Evolutionary conservation across 2,113 vertebrate genomes (phyloP).

Genomic region (Perccottus glenii): DNA sequence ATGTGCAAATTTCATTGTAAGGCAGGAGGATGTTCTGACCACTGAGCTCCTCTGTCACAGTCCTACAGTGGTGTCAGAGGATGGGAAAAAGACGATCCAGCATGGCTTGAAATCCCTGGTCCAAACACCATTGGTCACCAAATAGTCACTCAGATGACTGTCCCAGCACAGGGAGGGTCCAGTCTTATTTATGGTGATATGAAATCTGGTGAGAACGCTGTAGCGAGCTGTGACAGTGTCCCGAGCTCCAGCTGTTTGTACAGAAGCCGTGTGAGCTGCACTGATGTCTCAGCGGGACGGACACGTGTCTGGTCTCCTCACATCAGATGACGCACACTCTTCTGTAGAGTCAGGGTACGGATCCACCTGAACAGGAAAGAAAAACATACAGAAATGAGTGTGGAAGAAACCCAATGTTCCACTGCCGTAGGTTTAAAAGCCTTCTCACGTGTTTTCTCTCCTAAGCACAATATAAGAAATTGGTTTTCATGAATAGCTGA

Average conservation of each 20-base stretch:
- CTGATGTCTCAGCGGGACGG: constrained; percentile 87
- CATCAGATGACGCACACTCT: constrained; percentile 54
- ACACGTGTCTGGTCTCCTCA: constrained; percentile 83
- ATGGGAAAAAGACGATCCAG: constrained; percentile 26
- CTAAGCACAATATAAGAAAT: background rate
- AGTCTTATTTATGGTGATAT: constrained; percentile 20
- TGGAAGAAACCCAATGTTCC: background rate
- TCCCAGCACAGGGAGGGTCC: constrained; percentile 8
- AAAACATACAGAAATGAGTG: background rate
- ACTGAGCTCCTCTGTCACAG: constrained; percentile 12
- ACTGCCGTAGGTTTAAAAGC: too few species aligned
- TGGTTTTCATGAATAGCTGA: too few species aligned
- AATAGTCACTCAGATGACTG: constrained; percentile 34
- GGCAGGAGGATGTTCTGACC: constrained; percentile 44
- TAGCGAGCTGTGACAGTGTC: constrained; percentile 12
- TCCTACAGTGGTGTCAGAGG: constrained; percentile 25
- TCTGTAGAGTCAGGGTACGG: constrained; percentile 90
- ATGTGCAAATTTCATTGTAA: constrained; percentile 65
- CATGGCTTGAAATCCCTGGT: constrained; percentile 32
- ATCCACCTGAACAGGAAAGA: constrained; percentile 82
- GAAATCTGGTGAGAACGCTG: constrained; percentile 45
- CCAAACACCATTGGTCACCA: constrained; percentile 34
- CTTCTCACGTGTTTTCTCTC: too few species aligned
- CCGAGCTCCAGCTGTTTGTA: constrained; percentile 11
- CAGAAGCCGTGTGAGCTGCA: background rate